Base-by-base conservation (phyloP, 2,888 invertebrate genomes). In the Syritta pipiens region DNA sequence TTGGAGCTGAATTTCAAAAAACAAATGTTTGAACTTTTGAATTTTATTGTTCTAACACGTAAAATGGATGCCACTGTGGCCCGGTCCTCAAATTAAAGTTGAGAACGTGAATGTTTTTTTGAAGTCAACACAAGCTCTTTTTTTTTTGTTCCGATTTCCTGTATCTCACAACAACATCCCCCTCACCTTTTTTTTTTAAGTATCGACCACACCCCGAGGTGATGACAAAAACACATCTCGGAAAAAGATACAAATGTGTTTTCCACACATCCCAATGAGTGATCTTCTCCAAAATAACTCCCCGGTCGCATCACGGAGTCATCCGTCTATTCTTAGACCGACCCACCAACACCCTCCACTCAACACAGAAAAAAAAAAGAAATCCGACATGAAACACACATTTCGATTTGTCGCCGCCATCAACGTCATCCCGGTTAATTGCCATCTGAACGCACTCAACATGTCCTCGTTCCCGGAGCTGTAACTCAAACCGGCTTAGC, bases 381-480 rank as follows among this genome's bases (percentile, higher is more conserved):
- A 35, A 51, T 32, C 63, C 37, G 44, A 63, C 60, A 65, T 46
- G 51, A 46, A 59, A 55, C 53, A 67, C 35, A 26, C 65, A 72
- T 72, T 60, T 72, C 60, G 53, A 60, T 67, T 48, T 60, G 48
- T 72, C 30, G 59, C 60, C 60, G 32, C 67, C 59, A 67, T 74
- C 74, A 67, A 42, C 55, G 65, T 55, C 71, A 46, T 53, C 48
- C 32, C 42, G 28, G 60, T 65, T 72, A 72, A 79, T 79, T 79
- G 77, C 72, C 72, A 79, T 60, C 55, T 28, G 28, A 67, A 79
- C 67, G 60, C 53, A 63, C 53, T 44, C 57, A 59, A 46, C 60
- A 55, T 77, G 65, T 67, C 59, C 63, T 53, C 65, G 65, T 71
- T 71, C 49, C 37, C 19, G 3, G 20, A 30, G 37, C 57, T 62